phyloP scores from a whole-genome alignment of 2,888 invertebrate species.

The Drosophila barbarae region DNA sequence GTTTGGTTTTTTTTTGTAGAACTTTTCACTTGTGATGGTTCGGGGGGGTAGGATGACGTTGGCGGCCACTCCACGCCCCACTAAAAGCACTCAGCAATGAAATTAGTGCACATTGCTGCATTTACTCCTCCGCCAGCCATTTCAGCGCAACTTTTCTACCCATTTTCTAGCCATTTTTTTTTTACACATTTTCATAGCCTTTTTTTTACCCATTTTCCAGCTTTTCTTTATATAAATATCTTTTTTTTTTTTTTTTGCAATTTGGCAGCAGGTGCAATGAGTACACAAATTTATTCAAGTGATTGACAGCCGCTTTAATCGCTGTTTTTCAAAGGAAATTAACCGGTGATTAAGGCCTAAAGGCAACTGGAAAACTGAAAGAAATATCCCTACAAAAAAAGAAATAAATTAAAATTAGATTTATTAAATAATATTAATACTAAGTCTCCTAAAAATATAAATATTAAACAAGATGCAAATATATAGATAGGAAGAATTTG shows the following conservation, averaged over 20 bases:
- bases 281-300: conserved; percentile 31
- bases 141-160: conserved; percentile 10
- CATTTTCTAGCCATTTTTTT: conserved; percentile 6
- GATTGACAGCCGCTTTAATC: conserved; percentile 26
- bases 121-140: conserved; percentile 38
- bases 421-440: background rate
- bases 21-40: conserved; percentile 36
- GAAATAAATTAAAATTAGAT: too few relatives aligned
- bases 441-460: background rate
- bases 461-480: background rate
- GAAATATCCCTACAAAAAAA: too few relatives aligned
- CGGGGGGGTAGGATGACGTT: background rate
- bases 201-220: conserved; percentile 4
- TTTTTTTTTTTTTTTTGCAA: background rate
- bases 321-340: background rate
- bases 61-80: conserved; percentile 35
- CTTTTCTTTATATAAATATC: background rate
- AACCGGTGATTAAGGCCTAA: background rate
- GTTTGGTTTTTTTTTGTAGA: conserved; percentile 17
- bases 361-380: background rate
- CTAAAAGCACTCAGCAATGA: conserved; percentile 73
- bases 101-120: conserved; percentile 71
- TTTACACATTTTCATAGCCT: background rate
- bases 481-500: background rate
- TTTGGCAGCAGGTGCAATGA: conserved; percentile 9